Evolutionary conservation across 2,888 invertebrate genomes (phyloP), one percentile per base, ranked within the genome.

Genomic region (Leucophora obtusa): DNA sequence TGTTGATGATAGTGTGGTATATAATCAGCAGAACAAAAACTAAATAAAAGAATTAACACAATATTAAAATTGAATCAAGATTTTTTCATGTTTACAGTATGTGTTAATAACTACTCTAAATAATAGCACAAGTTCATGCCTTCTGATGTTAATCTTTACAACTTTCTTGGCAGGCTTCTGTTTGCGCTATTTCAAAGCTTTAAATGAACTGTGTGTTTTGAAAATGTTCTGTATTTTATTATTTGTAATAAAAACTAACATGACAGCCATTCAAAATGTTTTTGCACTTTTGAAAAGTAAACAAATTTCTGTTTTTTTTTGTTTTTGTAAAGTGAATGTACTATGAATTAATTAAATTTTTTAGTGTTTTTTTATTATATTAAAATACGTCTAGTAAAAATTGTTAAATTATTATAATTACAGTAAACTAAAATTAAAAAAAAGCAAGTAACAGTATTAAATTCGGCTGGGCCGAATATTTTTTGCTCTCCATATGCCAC

Each of bases 1-100:
- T 84, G 83, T 14, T 83, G 82, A 59, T 84, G 83, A 33, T 79
- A 69, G 35, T 84, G 79, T 4, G 84, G 72, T 47, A 83, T 83
- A 54, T 84, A 84, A 56, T 84, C 84, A 8, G 76, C 83, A 72
- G 62, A 38, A 15, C 65, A 56, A 24, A 38, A 43, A 35, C 78
- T 80, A 63, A 24, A 53, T 51, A 58, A 60, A 60, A 70, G 0
- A 53, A 53, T 17, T 17, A 21, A 53, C 18, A 18, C 1, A 53
- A 1, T 4, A 53, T 53, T 17, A 18, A 53, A 53, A 11, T 21
- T 7, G 24, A n/a, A 33, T 2, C 17, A 11, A 60, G 17, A 33
- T 17, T 60, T 35, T 38, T 11, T 38, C 38, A 9, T 38, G 38
- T 14, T 38, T 38, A 11, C 38, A 11, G n/a, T 62, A 28, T 24